Percentiles rank a stretch among this genome's conserved stretches.
Evolutionary conservation across 2,113 vertebrate species (phyloP).

Genomic region (Cyphomyrus discorhynchus): DNA sequence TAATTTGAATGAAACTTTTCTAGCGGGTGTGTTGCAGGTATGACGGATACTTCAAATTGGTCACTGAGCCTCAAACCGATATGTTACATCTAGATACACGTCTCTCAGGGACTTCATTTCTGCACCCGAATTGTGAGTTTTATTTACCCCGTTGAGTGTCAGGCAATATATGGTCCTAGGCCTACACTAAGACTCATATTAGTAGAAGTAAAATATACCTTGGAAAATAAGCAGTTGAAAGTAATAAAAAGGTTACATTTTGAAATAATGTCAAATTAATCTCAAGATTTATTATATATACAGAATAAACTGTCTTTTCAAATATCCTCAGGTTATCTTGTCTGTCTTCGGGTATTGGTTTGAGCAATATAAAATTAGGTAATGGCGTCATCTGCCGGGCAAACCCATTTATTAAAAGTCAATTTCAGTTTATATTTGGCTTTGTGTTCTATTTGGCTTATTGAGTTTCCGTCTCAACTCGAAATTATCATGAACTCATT

Average conservation of each 20-base stretch:
- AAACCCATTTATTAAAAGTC: not conserved
- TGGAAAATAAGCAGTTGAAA: not conserved
- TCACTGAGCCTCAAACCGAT: not conserved
- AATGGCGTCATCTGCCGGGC: conserved; percentile 5
- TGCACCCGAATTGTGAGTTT: not conserved
- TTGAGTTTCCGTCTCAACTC: not conserved
- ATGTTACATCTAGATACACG: not conserved
- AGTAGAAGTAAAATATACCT: not conserved
- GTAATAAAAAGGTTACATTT: not conserved
- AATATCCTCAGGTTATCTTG: not conserved
- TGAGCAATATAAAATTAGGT: not conserved
- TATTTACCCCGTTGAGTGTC: not conserved
- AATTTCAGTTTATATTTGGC: not conserved
- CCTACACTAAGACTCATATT: not conserved
- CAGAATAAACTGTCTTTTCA: not conserved
- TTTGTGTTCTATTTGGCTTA: not conserved
- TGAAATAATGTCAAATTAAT: not conserved
- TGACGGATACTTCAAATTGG: not conserved
- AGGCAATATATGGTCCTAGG: not conserved
- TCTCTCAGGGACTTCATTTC: not conserved
- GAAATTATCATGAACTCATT: not conserved
- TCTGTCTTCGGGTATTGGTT: not conserved
- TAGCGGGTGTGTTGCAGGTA: not conserved
- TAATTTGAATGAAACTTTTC: not conserved
- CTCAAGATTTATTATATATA: not conserved